These are phyloP conservation scores for Cerceris ruficornis DNA, from an alignment of 2,888 invertebrate genomes.

Conservation along the genomic window DNA sequence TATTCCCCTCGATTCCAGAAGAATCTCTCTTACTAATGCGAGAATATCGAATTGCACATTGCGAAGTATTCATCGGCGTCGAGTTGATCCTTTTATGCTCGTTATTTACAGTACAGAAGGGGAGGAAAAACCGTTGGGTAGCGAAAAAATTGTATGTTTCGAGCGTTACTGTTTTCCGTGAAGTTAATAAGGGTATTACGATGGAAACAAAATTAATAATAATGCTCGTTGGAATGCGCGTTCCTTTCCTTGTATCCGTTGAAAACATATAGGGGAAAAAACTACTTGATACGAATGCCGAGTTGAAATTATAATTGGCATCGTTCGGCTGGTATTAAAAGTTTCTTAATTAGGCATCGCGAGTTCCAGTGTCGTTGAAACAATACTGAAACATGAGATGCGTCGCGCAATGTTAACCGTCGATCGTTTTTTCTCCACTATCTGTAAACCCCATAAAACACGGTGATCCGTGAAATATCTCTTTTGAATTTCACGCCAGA, in stretches of 20 bases:
- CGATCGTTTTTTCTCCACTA: too few species aligned
- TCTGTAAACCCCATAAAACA: too few species aligned
- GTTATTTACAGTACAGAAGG: background rate
- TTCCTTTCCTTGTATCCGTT: background rate
- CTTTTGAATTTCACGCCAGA: too few species aligned
- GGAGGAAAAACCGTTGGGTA: background rate
- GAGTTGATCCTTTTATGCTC: background rate
- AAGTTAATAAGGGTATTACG: background rate
- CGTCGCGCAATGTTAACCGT: background rate
- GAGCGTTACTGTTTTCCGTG: background rate
- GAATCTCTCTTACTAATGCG: background rate
- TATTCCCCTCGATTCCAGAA: background rate
- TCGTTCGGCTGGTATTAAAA: background rate
- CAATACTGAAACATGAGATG: background rate
- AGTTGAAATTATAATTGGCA: background rate
- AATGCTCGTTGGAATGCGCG: background rate
- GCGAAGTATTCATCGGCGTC: background rate
- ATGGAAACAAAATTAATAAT: background rate
- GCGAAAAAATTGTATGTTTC: background rate
- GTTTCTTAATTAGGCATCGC: conserved; percentile 48
- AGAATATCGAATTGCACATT: background rate
- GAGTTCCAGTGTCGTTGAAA: background rate
- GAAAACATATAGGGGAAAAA: background rate
- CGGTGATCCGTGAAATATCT: too few species aligned
- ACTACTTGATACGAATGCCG: background rate